Percentiles rank a stretch among this genome's conserved stretches.
These are phyloP conservation scores for Hippoglossus hippoglossus DNA, from an alignment of 2,797 vertebrate genomes.

Conservation along the genomic window DNA sequence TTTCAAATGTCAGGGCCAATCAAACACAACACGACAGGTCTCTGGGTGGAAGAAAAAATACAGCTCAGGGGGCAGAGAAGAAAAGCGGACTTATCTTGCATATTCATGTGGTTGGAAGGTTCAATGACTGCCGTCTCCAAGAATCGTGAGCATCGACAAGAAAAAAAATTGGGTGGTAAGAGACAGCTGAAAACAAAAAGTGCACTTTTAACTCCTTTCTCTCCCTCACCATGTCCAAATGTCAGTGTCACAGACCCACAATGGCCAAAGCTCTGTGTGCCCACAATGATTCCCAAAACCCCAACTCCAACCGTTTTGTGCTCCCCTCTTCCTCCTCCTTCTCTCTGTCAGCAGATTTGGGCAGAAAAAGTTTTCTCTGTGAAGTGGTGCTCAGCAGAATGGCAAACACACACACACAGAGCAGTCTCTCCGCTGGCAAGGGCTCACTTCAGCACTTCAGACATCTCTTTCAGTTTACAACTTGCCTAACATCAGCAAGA, in stretches of 20 bases:
- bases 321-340: constrained; percentile 9
- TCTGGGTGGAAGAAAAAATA: constrained; percentile 64
- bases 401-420: constrained; percentile 74
- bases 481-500: constrained; percentile 82
- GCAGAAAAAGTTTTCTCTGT: constrained; percentile 69
- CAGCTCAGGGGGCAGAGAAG: constrained; percentile 76
- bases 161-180: constrained; percentile 53
- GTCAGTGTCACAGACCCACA: constrained; percentile 72
- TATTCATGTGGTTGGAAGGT: constrained; percentile 75
- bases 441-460: constrained; percentile 80
- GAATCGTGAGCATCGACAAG: constrained; percentile 67
- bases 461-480: constrained; percentile 79
- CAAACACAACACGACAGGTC: constrained; percentile 81
- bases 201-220: constrained; percentile 51
- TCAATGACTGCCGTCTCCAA: constrained; percentile 65
- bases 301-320: constrained; percentile 41
- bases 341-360: constrained; percentile 70
- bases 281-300: constrained; percentile 69
- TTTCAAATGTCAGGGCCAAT: constrained; percentile 85
- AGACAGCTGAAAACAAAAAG: constrained; percentile 48
- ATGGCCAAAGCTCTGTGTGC: constrained; percentile 59
- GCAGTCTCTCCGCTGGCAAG: constrained; percentile 66
- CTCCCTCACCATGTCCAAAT: constrained; percentile 67
- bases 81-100: constrained; percentile 75
- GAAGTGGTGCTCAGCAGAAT: constrained; percentile 81